Evolutionary conservation across 1,140 invertebrate genomes (phyloP).

Genomic region (Drosophila nasuta): DNA sequence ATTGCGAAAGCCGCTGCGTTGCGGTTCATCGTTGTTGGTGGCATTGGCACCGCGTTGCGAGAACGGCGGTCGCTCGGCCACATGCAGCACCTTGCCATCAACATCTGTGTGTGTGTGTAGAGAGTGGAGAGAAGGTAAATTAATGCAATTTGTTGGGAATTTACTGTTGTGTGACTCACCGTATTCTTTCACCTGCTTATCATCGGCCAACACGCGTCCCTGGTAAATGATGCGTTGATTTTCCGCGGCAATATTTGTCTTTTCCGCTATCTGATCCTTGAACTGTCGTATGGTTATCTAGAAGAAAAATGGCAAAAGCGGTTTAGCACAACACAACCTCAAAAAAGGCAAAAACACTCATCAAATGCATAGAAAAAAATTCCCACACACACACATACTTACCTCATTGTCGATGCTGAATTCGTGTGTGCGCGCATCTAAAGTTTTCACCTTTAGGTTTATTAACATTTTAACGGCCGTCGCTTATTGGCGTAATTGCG

Average conservation of each 20-base stretch:
- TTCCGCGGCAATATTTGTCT: slow-evolving; percentile 91
- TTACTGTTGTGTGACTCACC: slow-evolving; percentile 86
- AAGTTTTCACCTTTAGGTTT: slow-evolving; percentile 95
- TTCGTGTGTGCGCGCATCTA: slow-evolving; percentile 95
- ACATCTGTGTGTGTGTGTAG: slow-evolving; percentile 88
- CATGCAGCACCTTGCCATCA: slow-evolving; percentile 95
- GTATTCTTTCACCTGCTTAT: slow-evolving; percentile 94
- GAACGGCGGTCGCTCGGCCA: slow-evolving; percentile 94
- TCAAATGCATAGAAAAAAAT: slow-evolving; percentile 11
- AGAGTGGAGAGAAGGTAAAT: slow-evolving; percentile 11
- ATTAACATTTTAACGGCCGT: slow-evolving; percentile 87
- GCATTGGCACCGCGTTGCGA: slow-evolving; percentile 71
- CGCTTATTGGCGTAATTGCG: slow-evolving; percentile 36
- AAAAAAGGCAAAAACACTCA: slow-evolving; percentile 30
- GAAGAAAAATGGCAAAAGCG: slow-evolving; percentile 29
- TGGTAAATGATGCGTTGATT: slow-evolving; percentile 96
- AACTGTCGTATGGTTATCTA: slow-evolving; percentile 94
- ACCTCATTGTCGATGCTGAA: slow-evolving; percentile 95
- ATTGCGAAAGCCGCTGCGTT: slow-evolving; percentile 65
- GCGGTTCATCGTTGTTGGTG: slow-evolving; percentile 82
- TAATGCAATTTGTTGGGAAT: neutral
- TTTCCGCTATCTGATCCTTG: slow-evolving; percentile 93
- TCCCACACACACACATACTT: slow-evolving; percentile 85
- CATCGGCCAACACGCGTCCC: slow-evolving; percentile 95
- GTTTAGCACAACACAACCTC: slow-evolving; percentile 58